These are phyloP conservation scores for Porites rus DNA, from an alignment of 92 coral and sea anemone genomes.

Conservation along the genomic window DNA sequence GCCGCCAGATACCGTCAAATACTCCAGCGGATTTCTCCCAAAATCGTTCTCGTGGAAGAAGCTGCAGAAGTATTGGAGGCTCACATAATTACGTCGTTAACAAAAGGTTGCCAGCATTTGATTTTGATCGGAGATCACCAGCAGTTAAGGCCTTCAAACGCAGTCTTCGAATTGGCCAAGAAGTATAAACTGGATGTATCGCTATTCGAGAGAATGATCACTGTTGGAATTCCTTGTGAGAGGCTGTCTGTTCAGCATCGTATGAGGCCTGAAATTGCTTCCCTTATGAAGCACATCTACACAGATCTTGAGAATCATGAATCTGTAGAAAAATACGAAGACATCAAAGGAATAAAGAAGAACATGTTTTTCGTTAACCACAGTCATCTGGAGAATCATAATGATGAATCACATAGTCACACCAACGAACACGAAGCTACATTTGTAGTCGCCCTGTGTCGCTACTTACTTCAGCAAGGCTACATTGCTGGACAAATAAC, in stretches of 20 bases:
- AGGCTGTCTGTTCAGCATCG: conserved; percentile 89
- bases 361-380: conserved; percentile 84
- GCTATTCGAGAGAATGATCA: conserved; percentile 86
- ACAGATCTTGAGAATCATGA: conserved; percentile 71
- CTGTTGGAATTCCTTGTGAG: conserved; percentile 67
- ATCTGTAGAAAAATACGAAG: conserved; percentile 72
- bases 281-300: conserved; percentile 82
- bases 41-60: conserved; percentile 86
- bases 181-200: conserved; percentile 82
- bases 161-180: conserved; percentile 74
- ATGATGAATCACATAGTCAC: conserved; percentile 79
- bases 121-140: conserved; percentile 95
- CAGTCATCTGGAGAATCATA: conserved; percentile 55
- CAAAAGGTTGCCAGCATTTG: conserved; percentile 79
- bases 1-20: conserved; percentile 79
- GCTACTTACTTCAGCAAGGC: conserved; percentile 82
- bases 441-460: conserved; percentile 78
- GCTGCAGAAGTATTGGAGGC: conserved; percentile 97
- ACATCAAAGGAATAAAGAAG: conserved; percentile 75
- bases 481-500: conserved; percentile 74
- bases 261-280: conserved; percentile 91
- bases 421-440: conserved; percentile 81
- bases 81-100: conserved; percentile 82
- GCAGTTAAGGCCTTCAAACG: conserved; percentile 81
- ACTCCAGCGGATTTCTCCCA: conserved; percentile 82